Base-by-base conservation (phyloP, 2,888 invertebrate species). In the Mystacides longicornis region DNA sequence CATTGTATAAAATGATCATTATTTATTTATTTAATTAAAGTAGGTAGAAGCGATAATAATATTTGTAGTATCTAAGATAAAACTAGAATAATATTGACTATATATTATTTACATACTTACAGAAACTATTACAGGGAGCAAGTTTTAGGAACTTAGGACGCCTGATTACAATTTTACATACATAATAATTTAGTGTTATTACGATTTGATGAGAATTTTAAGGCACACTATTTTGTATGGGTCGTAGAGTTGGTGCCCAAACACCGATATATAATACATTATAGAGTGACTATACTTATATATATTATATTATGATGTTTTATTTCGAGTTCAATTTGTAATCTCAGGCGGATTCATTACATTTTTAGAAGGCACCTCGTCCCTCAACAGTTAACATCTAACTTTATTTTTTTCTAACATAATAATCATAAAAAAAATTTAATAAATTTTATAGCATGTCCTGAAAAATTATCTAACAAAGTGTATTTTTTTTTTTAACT, bases 301-400 rank as follows among this genome's bases (percentile, higher is more conserved):
- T n/a, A n/a, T n/a, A n/a, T n/a, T 27, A 5, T 27, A 5, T 27
- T 27, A 7, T 27, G 7, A 27, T 27, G 5, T 11, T 11, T 11
- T 27, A 27, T 27, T 11, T 27, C 11, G 5, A 7, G 27, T n/a
- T 27, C n/a, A n/a, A 53, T 46, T 56, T 48, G 43, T 43, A 51
- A 47, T 46, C 54, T 50, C 60, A 58, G 60, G 60, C 60, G 58
- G 51, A 55, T 60, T 58, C 60, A 52, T 58, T 46, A 52, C 53
- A 56, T 55, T 67, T 67, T 67, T 66, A 66, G 69, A 73, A 73
- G 73, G 72, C 72, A 73, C 73, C 71, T 71, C 71, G 72, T 68
- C 68, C 72, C 71, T 69, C 72, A 72, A 73, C 72, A 72, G 71
- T 69, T 67, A 64, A 65, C 56, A 49, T 60, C 60, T 60, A 56